Percentiles rank a stretch among this genome's conserved stretches.
Evolutionary conservation across 2,797 vertebrate species (phyloP).

Genomic region (Nothura maculosa): DNA sequence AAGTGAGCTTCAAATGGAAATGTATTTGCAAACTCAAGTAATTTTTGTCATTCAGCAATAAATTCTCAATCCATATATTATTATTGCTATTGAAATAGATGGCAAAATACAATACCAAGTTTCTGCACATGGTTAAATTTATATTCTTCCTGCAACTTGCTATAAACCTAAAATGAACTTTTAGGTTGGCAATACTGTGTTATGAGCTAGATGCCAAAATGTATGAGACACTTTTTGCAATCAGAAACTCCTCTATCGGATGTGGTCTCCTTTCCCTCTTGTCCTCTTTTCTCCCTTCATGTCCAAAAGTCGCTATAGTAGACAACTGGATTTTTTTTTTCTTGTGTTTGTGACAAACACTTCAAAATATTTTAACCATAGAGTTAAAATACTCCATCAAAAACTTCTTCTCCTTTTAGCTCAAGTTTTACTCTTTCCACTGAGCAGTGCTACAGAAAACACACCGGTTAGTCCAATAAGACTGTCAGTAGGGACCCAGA

Average conservation of each 20-base stretch:
- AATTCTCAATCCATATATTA: conserved; percentile 23
- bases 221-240: conserved; percentile 54
- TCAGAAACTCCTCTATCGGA: conserved; percentile 21
- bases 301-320: background rate
- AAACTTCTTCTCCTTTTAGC: conserved; percentile 6
- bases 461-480: background rate
- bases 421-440: background rate
- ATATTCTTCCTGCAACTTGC: conserved; percentile 70
- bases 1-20: conserved; percentile 33
- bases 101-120: conserved; percentile 39
- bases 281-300: background rate
- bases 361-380: background rate
- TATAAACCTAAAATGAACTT: conserved; percentile 68
- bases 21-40: conserved; percentile 14
- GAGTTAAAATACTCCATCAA: background rate
- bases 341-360: background rate
- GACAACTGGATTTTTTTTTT: background rate
- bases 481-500: background rate
- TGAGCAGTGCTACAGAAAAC: background rate
- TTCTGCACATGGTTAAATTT: conserved; percentile 58
- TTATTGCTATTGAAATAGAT: conserved; percentile 58
- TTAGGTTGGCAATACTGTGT: conserved; percentile 39
- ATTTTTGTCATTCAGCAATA: conserved; percentile 21
- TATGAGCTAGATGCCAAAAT: conserved; percentile 29
- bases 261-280: background rate